Base-by-base conservation (phyloP, 1,140 invertebrate genomes). In the Argopecten irradians region DNA sequence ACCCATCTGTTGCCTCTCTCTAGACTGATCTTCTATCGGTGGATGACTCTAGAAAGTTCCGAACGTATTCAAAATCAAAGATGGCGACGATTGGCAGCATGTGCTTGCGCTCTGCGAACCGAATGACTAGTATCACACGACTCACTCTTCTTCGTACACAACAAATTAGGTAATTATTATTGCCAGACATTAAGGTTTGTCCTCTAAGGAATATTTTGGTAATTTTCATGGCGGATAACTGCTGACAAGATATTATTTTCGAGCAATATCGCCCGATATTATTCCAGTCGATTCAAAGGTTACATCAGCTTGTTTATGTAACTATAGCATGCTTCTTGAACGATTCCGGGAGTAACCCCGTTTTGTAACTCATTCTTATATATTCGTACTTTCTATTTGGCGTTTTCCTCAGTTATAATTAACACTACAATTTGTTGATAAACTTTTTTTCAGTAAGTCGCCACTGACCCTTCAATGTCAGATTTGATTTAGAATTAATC, bases 11-110 rank as follows among this genome's bases (percentile, higher is more conserved):
- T 28, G 55, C 55, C 55, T 8, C 22, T 71, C 55, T 71, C 55
- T 71, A 0, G 55, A 28, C 22, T 71, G n/a, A 28, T 71, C 22
- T 5, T n/a, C 55, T 71, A 8, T 11, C 0, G 8, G 14, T 5
- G 7, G 55, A 71, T 28, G 11, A 71, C 28, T 71, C 55, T 71
- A 71, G 55, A 71, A 28, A 71, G 5, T 71, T 71, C 55, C 55
- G 55, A 71, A 71, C 2, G 55, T n/a, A 71, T 11, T 28, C 5
- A 28, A 71, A 71, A 71, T 28, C 33, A 39, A 91, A 84, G 36
- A 91, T 91, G 90, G 90, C 90, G 33, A 89, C 90, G 22, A 33
- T 87, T 0, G 39, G 86, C n/a, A 88, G 88, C 90, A 91, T 91
- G 90, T 91, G 90, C 46, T 43, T 91, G 39, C 36, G 89, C 36